phyloP scores from a whole-genome alignment of 2,797 vertebrate genomes.

The Rhabdophis nuchalis region DNA sequence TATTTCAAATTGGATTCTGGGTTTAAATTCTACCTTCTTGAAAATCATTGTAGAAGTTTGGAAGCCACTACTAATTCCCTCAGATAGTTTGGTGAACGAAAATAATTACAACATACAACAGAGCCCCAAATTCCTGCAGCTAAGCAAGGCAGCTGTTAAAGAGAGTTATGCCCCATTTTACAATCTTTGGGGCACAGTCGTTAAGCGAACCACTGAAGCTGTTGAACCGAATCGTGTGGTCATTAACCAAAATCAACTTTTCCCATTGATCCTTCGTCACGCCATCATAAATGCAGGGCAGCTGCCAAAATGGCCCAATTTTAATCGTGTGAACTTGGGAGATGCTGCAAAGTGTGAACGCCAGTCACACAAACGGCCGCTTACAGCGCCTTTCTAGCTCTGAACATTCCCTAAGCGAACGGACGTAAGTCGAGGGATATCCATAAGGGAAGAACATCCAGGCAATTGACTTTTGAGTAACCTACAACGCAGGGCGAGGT shows the following conservation, averaged over 20 bases:
- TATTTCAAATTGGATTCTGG: not conserved
- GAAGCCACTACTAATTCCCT: not conserved
- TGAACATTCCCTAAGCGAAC: not conserved
- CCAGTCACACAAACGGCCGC: not conserved
- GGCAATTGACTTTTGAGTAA: not conserved
- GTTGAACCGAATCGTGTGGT: not conserved
- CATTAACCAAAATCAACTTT: not conserved
- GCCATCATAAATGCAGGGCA: not conserved
- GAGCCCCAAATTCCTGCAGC: not conserved
- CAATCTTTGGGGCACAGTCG: not conserved
- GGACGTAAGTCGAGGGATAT: too few species aligned
- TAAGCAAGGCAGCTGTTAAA: not conserved
- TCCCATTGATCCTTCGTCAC: too few species aligned
- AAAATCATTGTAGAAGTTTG: not conserved
- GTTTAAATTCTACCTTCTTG: not conserved
- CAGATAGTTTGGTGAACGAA: not conserved
- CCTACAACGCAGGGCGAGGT: fast-evolving
- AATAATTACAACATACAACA: not conserved
- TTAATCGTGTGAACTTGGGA: not conserved
- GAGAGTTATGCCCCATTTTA: not conserved
- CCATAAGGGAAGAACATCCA: too few species aligned
- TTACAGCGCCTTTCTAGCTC: not conserved
- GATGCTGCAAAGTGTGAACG: not conserved
- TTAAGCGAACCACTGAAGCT: too few species aligned
- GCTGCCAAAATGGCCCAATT: not conserved